These are phyloP conservation scores for Pseudotriccus pelzelni DNA, from an alignment of 2,797 vertebrate genomes.

Conservation along the genomic window DNA sequence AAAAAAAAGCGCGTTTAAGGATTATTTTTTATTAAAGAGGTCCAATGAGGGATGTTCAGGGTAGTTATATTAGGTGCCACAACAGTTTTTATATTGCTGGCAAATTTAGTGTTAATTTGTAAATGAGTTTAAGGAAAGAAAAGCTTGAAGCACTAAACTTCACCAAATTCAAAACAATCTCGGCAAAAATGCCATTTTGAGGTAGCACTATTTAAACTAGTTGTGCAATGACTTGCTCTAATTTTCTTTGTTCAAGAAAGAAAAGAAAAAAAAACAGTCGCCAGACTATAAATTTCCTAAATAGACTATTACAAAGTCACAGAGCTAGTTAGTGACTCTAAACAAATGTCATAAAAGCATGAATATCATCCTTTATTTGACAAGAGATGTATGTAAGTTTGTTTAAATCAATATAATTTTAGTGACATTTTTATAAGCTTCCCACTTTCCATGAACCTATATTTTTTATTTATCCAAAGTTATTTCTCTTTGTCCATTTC, in stretches of 20 bases:
- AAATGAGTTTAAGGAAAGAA: slow-evolving; percentile 70
- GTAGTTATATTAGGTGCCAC: slow-evolving; percentile 74
- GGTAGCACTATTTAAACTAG: slow-evolving; percentile 75
- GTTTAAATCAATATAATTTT: slow-evolving; percentile 76
- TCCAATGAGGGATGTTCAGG: slow-evolving; percentile 73
- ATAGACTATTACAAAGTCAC: slow-evolving; percentile 78
- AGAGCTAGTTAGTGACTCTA: slow-evolving; percentile 80
- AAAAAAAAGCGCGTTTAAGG: slow-evolving; percentile 67
- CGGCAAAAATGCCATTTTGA: slow-evolving; percentile 73
- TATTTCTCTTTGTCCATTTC: slow-evolving; percentile 74
- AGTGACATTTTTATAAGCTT: slow-evolving; percentile 76
- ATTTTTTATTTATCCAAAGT: slow-evolving; percentile 79
- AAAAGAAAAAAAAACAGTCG: slow-evolving; percentile 72
- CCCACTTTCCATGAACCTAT: slow-evolving; percentile 70
- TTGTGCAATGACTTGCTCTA: slow-evolving; percentile 81
- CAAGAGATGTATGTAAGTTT: slow-evolving; percentile 78
- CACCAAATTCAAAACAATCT: slow-evolving; percentile 74
- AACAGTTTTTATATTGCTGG: slow-evolving; percentile 69
- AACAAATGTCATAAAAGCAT: slow-evolving; percentile 74
- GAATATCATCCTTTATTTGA: slow-evolving; percentile 74
- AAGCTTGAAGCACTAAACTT: slow-evolving; percentile 76
- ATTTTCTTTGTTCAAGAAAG: slow-evolving; percentile 77
- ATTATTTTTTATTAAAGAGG: slow-evolving; percentile 69
- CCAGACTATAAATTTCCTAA: slow-evolving; percentile 80
- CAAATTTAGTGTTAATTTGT: slow-evolving; percentile 74